Evolutionary conservation across 2,113 vertebrate genomes (phyloP), one percentile per base, ranked within the genome.

Genomic region (Dryoscopus gambensis): DNA sequence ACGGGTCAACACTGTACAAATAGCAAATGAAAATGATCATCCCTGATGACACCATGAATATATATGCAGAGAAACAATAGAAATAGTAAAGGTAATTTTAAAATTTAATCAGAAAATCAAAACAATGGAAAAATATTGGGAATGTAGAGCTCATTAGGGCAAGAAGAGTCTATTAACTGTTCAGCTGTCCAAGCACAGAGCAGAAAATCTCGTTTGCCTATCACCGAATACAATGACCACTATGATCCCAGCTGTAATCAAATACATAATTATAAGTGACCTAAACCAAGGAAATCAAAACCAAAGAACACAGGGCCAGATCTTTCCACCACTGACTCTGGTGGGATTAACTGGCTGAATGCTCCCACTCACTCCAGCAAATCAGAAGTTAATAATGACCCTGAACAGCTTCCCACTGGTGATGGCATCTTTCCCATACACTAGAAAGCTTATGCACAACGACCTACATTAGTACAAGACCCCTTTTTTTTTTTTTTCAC

Each of bases 101-200:
- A 88, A 93, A 94, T 96, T 96, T 97, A 94, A 93, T 96, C 60
- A 63, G 52, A 92, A 95, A 95, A 92, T 60, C 5, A 13, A 94
- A 93, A 92, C 83, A 92, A 89, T 79, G 94, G 73, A 47, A 94
- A 94, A 96, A 84, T 78, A 82, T 56, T 81, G 42, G 70, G 62
- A 87, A 87, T 65, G 57, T 49, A 71, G 40, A 92, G 77, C 77
- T 88, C 69, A 23, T 92, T 50, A 68, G 93, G 46, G 73, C 52
- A 94, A 92, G 82, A 52, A 85, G 56, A 91, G 68, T 76, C 90
- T 83, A 22, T 71, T 60, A 94, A 94, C 70, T 90, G 69, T 91
- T 95, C 78, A 90, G 83, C 75, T 73, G 60, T 85, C 69, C 35
- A 87, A 76, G 85, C 49, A 89, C 0, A 91, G 70, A 94, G 67